Conservation (phyloP, 2,888 invertebrate species). For the Meiosimyza decipiens region DNA sequence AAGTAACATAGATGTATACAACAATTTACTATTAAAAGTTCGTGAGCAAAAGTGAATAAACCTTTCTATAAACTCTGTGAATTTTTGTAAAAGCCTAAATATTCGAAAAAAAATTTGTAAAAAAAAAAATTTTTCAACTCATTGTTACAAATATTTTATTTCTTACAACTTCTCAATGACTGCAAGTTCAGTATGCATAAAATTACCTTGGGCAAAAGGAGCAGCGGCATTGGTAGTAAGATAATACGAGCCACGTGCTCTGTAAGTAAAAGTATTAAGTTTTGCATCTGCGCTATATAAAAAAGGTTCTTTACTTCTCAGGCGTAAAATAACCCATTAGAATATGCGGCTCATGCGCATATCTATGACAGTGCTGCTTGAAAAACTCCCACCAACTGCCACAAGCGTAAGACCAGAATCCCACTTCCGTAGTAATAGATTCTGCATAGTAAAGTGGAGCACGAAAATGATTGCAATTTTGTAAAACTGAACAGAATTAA, state of each 20-base stretch:
- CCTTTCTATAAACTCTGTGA: too few relatives aligned
- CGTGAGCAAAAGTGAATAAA: too few relatives aligned
- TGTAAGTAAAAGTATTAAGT: slow-evolving; percentile 48
- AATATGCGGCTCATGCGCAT: slow-evolving; percentile 52
- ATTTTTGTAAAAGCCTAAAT: too few relatives aligned
- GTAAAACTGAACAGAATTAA: slow-evolving; percentile 40
- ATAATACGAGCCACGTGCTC: slow-evolving; percentile 69
- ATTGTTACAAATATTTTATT: too few relatives aligned
- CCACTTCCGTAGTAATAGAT: slow-evolving; percentile 67
- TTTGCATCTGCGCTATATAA: neutral
- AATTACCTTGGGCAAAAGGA: slow-evolving; percentile 50
- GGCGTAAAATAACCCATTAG: slow-evolving; percentile 71
- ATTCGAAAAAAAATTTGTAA: too few relatives aligned
- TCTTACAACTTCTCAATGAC: too few relatives aligned
- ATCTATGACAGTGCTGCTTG: slow-evolving; percentile 67
- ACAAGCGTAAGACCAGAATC: slow-evolving; percentile 72
- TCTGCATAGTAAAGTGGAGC: slow-evolving; percentile 72
- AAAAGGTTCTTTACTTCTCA: slow-evolving; percentile 60
- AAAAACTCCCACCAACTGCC: slow-evolving; percentile 68
- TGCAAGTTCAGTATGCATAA: too few relatives aligned
- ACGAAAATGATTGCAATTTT: slow-evolving; percentile 72
- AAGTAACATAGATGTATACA: too few relatives aligned
- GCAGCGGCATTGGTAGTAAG: slow-evolving; percentile 56
- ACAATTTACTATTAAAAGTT: too few relatives aligned
- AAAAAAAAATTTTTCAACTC: too few relatives aligned